Conservation (phyloP, 2,797 vertebrate genomes). For the Sebastes flavidus region DNA sequence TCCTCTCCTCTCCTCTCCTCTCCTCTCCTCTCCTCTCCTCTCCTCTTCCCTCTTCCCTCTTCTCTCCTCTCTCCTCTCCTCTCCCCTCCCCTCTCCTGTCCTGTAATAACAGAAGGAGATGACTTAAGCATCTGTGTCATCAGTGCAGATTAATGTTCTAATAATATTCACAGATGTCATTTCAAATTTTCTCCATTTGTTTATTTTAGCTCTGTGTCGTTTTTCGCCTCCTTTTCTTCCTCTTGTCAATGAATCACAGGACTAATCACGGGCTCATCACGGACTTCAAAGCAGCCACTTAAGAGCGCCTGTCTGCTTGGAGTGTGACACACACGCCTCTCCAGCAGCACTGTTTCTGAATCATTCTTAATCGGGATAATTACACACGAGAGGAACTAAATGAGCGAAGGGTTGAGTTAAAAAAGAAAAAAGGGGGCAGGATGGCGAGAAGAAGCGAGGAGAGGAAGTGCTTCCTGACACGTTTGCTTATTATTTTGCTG, state of each 20-base stretch:
- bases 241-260: slow-evolving; percentile 63
- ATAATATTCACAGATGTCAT: slow-evolving; percentile 78
- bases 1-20: no score
- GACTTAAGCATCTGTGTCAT: slow-evolving; percentile 74
- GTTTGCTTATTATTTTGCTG: slow-evolving; percentile 71
- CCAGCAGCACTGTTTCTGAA: slow-evolving; percentile 56
- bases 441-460: background rate
- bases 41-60: background rate
- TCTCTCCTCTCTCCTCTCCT: background rate
- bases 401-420: slow-evolving; percentile 45
- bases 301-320: slow-evolving; percentile 53
- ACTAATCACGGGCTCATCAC: slow-evolving; percentile 60
- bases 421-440: slow-evolving; percentile 31
- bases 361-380: slow-evolving; percentile 70
- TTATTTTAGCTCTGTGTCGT: slow-evolving; percentile 52
- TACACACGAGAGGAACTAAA: slow-evolving; percentile 68
- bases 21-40: no score
- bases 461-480: slow-evolving; percentile 53
- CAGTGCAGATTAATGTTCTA: slow-evolving; percentile 73
- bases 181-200: slow-evolving; percentile 71
- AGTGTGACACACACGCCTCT: slow-evolving; percentile 50
- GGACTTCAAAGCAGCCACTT: slow-evolving; percentile 74
- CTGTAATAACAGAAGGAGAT: slow-evolving; percentile 64
- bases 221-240: slow-evolving; percentile 41
- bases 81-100: background rate